Percentiles rank a stretch among this genome's conserved stretches.
Conservation (phyloP, 2,888 invertebrate species). For the Leptopilina syphax region DNA sequence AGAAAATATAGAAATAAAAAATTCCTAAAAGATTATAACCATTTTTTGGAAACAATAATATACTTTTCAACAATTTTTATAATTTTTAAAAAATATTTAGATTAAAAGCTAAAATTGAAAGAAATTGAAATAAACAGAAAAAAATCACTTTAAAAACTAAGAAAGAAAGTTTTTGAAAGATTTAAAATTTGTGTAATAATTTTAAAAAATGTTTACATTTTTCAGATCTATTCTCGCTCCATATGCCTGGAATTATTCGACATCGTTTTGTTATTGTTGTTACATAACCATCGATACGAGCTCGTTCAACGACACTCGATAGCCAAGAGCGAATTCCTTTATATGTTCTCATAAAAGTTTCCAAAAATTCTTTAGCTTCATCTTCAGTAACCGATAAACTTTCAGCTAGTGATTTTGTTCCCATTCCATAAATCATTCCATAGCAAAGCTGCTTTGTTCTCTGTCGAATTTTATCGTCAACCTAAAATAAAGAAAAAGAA, state of each 20-base stretch:
- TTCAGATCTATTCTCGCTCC: slow-evolving; percentile 79
- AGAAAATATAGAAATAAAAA: too few species aligned
- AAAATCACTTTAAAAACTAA: too few species aligned
- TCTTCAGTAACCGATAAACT: slow-evolving; percentile 87
- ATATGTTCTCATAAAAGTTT: slow-evolving; percentile 88
- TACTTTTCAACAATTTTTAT: too few species aligned
- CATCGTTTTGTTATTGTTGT: slow-evolving; percentile 89
- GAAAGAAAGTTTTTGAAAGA: too few species aligned
- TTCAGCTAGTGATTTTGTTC: slow-evolving; percentile 87
- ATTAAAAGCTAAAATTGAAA: too few species aligned
- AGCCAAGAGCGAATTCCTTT: slow-evolving; percentile 84
- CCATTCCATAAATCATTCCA: slow-evolving; percentile 98
- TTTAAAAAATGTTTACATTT: slow-evolving; percentile 78
- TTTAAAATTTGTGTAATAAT: too few species aligned
- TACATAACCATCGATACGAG: slow-evolving; percentile 86
- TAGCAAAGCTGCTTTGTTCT: slow-evolving; percentile 96
- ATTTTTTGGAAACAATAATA: too few species aligned
- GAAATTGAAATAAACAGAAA: too few species aligned
- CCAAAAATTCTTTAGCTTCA: slow-evolving; percentile 88
- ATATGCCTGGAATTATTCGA: slow-evolving; percentile 87
- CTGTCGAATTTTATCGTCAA: slow-evolving; percentile 88
- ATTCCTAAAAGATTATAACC: too few species aligned
- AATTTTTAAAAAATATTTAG: too few species aligned
- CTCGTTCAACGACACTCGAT: slow-evolving; percentile 80
- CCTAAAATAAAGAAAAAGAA: slow-evolving; percentile 74